These are phyloP conservation scores for Sebastes taczanowskii DNA, from an alignment of 2,797 vertebrate species.

Conservation along the genomic window DNA sequence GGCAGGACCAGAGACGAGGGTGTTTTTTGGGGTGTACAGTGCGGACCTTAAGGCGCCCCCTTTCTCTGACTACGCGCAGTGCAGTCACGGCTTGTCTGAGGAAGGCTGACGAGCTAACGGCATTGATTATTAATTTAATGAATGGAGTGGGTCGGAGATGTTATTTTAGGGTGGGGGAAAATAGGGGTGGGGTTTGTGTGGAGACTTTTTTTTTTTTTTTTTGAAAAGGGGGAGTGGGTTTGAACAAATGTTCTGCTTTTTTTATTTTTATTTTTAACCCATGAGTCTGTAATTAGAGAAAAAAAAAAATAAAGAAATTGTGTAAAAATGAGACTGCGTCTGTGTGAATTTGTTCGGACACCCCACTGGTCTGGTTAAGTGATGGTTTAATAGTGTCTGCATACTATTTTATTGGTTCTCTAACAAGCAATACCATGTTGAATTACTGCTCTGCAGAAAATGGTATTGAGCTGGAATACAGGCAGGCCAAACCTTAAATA, in stretches of 20 bases:
- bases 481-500: not conserved
- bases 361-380: not conserved
- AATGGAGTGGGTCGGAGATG: constrained; percentile 72
- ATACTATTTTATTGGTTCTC: not conserved
- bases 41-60: constrained; percentile 62
- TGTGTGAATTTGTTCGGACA: constrained; percentile 29
- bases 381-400: not conserved
- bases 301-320: constrained; percentile 87
- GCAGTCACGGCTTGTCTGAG: constrained; percentile 79
- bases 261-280: constrained; percentile 88
- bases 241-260: constrained; percentile 80
- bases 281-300: constrained; percentile 87
- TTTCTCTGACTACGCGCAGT: constrained; percentile 75
- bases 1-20: constrained; percentile 71
- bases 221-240: constrained; percentile 70
- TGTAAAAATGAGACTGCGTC: constrained; percentile 80
- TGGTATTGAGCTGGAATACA: too few relatives aligned
- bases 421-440: too few relatives aligned
- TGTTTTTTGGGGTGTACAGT: constrained; percentile 57
- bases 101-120: constrained; percentile 66
- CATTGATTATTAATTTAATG: constrained; percentile 74
- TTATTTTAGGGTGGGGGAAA: constrained; percentile 71
- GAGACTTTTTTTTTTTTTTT: constrained; percentile 50
- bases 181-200: constrained; percentile 73
- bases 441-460: too few relatives aligned